These are phyloP conservation scores for Patiria pectinifera DNA, from an alignment of 53 echinoderm and acorn worm species.

Conservation along the genomic window DNA sequence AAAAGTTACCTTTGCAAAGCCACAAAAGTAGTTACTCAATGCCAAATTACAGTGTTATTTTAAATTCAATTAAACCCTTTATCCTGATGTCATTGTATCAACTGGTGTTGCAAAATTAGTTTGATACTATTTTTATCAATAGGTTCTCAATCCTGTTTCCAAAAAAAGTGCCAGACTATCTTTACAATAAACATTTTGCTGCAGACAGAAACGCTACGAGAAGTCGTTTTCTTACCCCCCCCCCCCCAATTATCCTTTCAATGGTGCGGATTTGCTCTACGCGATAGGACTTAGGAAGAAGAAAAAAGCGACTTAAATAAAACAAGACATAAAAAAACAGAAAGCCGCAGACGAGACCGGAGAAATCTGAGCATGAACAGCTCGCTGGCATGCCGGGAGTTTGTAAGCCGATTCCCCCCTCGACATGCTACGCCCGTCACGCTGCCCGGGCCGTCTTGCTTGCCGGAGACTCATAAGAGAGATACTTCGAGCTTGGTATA, in stretches of 20 bases:
- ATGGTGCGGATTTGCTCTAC: neutral
- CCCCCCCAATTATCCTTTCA: neutral
- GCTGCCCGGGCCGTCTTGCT: neutral
- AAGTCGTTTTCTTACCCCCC: neutral
- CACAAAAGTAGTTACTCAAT: too few species aligned
- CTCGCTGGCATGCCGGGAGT: conserved; percentile 37
- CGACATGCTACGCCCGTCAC: conserved; percentile 37
- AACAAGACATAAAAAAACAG: too few species aligned
- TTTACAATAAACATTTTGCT: neutral
- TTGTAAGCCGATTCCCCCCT: conserved; percentile 59
- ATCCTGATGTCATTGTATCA: too few species aligned
- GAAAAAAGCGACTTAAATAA: neutral
- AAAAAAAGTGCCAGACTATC: neutral
- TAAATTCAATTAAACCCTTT: too few species aligned
- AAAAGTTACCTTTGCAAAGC: too few species aligned
- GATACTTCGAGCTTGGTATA: neutral
- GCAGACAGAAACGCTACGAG: neutral
- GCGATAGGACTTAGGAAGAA: neutral
- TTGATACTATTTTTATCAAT: too few species aligned
- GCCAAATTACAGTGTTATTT: too few species aligned
- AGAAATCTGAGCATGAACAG: conserved; percentile 55
- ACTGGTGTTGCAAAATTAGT: too few species aligned
- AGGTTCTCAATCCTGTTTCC: too few species aligned
- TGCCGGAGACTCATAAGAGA: neutral
- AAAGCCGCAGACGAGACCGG: neutral